Conservation (phyloP, 2,888 invertebrate species). For the Tetragonisca angustula region DNA sequence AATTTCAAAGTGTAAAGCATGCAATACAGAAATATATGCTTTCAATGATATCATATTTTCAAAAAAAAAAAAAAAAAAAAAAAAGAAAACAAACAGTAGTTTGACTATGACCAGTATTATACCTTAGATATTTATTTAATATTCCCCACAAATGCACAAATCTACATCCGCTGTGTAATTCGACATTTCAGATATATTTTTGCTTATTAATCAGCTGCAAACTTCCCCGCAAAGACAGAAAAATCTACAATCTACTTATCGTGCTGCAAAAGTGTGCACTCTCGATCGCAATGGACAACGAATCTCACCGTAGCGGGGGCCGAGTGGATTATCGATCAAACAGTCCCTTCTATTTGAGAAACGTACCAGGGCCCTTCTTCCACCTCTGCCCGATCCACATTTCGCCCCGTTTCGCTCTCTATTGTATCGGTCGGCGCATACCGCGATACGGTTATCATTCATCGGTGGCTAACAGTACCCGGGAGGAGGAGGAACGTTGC, state of each 20-base stretch:
- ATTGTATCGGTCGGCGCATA: constrained; percentile 77
- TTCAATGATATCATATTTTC: too few species aligned
- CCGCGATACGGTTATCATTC: constrained; percentile 82
- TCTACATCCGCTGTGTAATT: too few species aligned
- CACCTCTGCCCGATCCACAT: constrained; percentile 64
- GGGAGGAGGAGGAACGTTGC: constrained; percentile 45
- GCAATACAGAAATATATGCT: too few species aligned
- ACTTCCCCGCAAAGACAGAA: not conserved
- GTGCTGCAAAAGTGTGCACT: not conserved
- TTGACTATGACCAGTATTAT: too few species aligned
- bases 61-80: too few species aligned
- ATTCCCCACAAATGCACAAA: too few species aligned
- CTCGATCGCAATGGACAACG: constrained; percentile 17
- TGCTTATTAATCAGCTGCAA: too few species aligned
- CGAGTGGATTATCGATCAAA: constrained; percentile 62
- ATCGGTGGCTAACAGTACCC: constrained; percentile 76
- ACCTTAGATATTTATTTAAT: too few species aligned
- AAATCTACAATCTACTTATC: too few species aligned
- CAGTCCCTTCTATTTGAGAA: constrained; percentile 63
- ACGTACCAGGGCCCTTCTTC: constrained; percentile 50
- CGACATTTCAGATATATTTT: too few species aligned
- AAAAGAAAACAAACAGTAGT: too few species aligned
- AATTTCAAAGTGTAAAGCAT: too few species aligned
- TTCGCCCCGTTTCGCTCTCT: constrained; percentile 71
- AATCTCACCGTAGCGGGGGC: not conserved